Conservation (phyloP, 53 echinoderm and acorn worm genomes). For the Hippasteria phrygiana region DNA sequence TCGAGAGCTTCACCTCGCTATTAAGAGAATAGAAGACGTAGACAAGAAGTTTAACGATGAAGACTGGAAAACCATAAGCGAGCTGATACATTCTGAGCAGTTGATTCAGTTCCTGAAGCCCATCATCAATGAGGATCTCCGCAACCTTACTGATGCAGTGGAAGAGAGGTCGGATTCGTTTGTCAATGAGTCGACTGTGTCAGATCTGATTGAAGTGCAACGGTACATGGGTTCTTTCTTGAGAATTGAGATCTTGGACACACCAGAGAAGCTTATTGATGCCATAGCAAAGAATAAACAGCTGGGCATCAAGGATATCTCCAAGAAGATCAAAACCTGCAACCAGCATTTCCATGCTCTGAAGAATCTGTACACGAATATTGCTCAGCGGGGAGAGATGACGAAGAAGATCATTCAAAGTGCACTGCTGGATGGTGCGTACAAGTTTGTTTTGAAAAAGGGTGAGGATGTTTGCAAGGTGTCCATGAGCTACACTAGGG, state of each 20-base stretch:
- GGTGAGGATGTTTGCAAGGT: slow-evolving; percentile 53
- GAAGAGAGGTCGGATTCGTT: slow-evolving; percentile 69
- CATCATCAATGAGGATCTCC: slow-evolving; percentile 63
- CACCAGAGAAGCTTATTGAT: slow-evolving; percentile 57
- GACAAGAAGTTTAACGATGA: slow-evolving; percentile 41
- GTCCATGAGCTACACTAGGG: slow-evolving; percentile 52
- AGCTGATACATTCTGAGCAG: slow-evolving; percentile 50
- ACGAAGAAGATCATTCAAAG: slow-evolving; percentile 59
- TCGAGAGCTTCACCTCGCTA: slow-evolving; percentile 41
- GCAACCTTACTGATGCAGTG: slow-evolving; percentile 70
- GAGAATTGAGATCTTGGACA: slow-evolving; percentile 34
- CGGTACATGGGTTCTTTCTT: slow-evolving; percentile 58
- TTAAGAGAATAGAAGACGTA: slow-evolving; percentile 49
- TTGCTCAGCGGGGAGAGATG: slow-evolving; percentile 69
- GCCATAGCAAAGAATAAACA: slow-evolving; percentile 47
- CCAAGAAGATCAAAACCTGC: slow-evolving; percentile 65
- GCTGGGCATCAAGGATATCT: slow-evolving; percentile 49
- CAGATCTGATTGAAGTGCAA: slow-evolving; percentile 68
- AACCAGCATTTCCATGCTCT: slow-evolving; percentile 60
- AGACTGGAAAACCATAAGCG: slow-evolving; percentile 53
- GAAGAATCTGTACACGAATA: slow-evolving; percentile 68
- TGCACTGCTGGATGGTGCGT: slow-evolving; percentile 48
- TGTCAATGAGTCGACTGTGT: slow-evolving; percentile 67
- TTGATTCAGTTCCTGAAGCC: slow-evolving; percentile 60
- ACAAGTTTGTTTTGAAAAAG: slow-evolving; percentile 33